phyloP scores from a whole-genome alignment of 1,140 invertebrate species.

The Bombus vancouverensis region DNA sequence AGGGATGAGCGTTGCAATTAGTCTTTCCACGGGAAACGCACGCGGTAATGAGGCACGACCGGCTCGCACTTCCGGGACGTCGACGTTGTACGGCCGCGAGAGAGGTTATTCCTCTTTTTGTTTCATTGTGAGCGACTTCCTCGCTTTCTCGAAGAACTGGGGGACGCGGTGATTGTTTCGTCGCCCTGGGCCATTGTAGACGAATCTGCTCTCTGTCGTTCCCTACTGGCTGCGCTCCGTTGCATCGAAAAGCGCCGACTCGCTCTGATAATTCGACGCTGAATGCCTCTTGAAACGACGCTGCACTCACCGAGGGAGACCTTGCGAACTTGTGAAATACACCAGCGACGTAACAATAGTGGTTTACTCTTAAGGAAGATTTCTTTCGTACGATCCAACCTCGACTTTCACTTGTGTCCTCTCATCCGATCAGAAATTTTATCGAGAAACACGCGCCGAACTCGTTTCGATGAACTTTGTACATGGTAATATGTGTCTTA shows the following conservation, averaged over 20 bases:
- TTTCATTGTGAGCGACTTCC: constrained; percentile 38
- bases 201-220: constrained; percentile 43
- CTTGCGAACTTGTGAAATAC: too few species aligned
- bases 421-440: too few species aligned
- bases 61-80: constrained; percentile 66
- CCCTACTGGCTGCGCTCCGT: constrained; percentile 33
- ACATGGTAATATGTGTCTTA: too few species aligned
- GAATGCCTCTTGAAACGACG: not conserved
- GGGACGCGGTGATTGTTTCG: constrained; percentile 28
- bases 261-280: constrained; percentile 42
- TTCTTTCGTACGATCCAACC: not conserved
- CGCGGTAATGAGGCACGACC: constrained; percentile 69
- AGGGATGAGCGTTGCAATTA: constrained; percentile 64
- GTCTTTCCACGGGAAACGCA: constrained; percentile 71
- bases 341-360: not conserved
- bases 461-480: too few species aligned
- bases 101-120: constrained; percentile 22
- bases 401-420: not conserved
- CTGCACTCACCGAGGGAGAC: not conserved
- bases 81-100: constrained; percentile 13
- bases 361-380: not conserved
- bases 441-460: too few species aligned
- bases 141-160: constrained; percentile 22
- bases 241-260: constrained; percentile 29
- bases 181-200: constrained; percentile 31